These are phyloP conservation scores for Parus major DNA, from an alignment of 2,113 vertebrate species.

Conservation along the genomic window DNA sequence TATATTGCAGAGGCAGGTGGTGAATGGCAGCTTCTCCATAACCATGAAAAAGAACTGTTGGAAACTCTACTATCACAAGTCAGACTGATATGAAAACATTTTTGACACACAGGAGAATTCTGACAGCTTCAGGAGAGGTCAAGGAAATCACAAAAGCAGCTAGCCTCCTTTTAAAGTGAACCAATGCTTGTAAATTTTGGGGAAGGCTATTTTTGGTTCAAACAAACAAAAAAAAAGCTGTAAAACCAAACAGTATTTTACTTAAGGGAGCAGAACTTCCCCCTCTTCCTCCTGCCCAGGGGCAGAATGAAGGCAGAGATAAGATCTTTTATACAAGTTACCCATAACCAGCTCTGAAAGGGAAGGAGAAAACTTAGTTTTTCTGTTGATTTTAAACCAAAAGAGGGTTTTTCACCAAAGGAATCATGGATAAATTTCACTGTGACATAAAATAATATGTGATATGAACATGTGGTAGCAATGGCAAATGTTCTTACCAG, in stretches of 20 bases:
- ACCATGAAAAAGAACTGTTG: background rate
- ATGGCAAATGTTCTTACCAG: conserved; percentile 75
- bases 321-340: background rate
- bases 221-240: background rate
- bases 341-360: background rate
- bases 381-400: background rate
- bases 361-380: fast-evolving
- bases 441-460: background rate
- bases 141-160: background rate
- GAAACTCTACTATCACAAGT: background rate
- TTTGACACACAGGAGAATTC: background rate
- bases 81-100: background rate
- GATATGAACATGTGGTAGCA: background rate
- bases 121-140: background rate
- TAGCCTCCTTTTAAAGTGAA: background rate
- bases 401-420: background rate
- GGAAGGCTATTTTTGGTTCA: background rate
- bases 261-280: background rate
- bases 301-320: background rate
- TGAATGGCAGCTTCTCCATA: background rate
- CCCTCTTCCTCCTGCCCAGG: fast-evolving
- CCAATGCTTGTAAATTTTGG: background rate
- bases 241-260: background rate
- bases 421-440: background rate
- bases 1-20: background rate